These are phyloP conservation scores for Anser cygnoides DNA, from an alignment of 2,113 vertebrate genomes.

Conservation along the genomic window DNA sequence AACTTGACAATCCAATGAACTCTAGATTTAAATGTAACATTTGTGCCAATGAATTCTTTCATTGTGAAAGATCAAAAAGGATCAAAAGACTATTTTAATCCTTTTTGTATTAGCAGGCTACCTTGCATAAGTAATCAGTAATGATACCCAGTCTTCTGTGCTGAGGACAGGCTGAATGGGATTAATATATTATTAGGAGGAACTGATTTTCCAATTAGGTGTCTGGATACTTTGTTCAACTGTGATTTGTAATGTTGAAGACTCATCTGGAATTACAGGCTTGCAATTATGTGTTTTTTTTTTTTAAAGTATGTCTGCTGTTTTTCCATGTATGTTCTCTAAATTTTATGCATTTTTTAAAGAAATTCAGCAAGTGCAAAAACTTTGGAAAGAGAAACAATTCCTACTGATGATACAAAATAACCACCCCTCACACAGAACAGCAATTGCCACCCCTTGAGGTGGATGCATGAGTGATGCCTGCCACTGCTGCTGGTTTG, in stretches of 20 bases:
- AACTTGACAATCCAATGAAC: neutral
- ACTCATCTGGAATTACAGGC: conserved; percentile 35
- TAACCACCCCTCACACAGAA: neutral
- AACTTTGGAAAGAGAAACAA: neutral
- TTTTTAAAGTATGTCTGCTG: neutral
- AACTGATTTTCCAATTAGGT: conserved; percentile 43
- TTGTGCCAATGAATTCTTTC: neutral
- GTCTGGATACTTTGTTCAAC: neutral
- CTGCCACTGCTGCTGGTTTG: neutral
- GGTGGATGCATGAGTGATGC: neutral
- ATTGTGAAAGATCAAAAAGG: neutral
- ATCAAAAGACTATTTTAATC: conserved; percentile 9
- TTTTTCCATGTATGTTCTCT: neutral
- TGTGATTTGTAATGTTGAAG: conserved; percentile 14
- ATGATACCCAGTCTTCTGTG: neutral
- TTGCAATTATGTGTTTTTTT: neutral
- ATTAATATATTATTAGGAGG: conserved; percentile 35
- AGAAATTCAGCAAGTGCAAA: neutral
- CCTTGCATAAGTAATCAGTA: conserved; percentile 23
- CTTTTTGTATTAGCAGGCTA: conserved; percentile 1
- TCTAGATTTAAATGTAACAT: neutral
- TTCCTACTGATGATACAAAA: neutral
- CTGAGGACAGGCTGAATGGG: neutral
- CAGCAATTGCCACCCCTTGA: neutral
- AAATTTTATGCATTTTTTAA: neutral